A percentile compares a stretch with the other conserved stretches of the same genome.
phyloP scores from a whole-genome alignment of 2,113 vertebrate genomes.

The Pipa parva region DNA sequence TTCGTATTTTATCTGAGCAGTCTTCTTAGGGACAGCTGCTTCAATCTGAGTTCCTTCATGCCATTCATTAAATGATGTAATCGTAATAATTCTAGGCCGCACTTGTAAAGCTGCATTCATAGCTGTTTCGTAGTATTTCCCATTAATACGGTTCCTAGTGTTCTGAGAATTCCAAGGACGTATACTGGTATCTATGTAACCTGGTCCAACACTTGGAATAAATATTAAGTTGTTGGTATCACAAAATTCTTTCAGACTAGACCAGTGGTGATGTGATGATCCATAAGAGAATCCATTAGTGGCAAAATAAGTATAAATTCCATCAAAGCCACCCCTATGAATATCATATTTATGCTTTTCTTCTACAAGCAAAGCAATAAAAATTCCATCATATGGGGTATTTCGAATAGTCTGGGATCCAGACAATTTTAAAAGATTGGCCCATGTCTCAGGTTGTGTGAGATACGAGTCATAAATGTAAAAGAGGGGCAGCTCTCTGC shows the following conservation, averaged over 20 bases:
- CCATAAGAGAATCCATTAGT: constrained; percentile 96
- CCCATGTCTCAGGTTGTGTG: constrained; percentile 83
- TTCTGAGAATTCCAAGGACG: constrained; percentile 93
- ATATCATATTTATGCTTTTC: constrained; percentile 87
- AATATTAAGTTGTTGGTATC: constrained; percentile 83
- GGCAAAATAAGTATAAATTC: constrained; percentile 95
- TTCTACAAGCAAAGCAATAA: constrained; percentile 89
- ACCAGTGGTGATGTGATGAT: constrained; percentile 90
- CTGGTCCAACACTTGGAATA: constrained; percentile 92
- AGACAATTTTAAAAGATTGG: constrained; percentile 75
- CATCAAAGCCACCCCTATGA: constrained; percentile 86
- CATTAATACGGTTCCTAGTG: constrained; percentile 88
- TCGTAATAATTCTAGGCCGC: constrained; percentile 79
- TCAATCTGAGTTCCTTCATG: constrained; percentile 98
- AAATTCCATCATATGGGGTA: constrained; percentile 82
- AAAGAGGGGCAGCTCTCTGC: constrained; percentile 82
- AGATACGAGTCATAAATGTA: constrained; percentile 96
- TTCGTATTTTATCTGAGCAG: constrained; percentile 69
- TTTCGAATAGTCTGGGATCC: constrained; percentile 77
- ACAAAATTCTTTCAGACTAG: constrained; percentile 80
- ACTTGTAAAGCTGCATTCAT: constrained; percentile 77
- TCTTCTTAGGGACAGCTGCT: constrained; percentile 82
- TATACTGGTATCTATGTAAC: constrained; percentile 90
- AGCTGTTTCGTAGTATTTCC: constrained; percentile 89
- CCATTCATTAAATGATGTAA: constrained; percentile 98